Percentiles rank a stretch among this genome's conserved stretches.
phyloP scores from a whole-genome alignment of 2,113 vertebrate species.

The Nannobrachium achirus region DNA sequence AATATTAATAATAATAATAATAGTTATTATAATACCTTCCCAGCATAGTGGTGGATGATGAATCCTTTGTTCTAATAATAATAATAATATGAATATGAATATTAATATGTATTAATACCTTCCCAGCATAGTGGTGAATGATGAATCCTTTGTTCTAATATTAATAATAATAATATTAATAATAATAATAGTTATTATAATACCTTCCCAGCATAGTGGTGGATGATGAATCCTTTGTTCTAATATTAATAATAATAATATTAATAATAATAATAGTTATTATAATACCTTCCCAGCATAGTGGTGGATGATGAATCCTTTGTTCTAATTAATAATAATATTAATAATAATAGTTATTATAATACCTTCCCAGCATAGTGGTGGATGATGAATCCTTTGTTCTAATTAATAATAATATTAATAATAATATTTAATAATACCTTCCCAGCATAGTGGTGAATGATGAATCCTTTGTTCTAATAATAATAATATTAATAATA shows the following conservation, averaged over 20 bases:
- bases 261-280: no score
- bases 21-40: constrained; percentile 84
- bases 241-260: no score
- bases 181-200: no score
- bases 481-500: no score
- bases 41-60: constrained; percentile 85
- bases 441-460: constrained; percentile 87
- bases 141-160: constrained; percentile 86
- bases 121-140: constrained; percentile 85
- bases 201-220: constrained; percentile 87
- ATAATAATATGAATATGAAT: no score
- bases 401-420: no score
- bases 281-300: constrained; percentile 86
- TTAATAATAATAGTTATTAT: no score
- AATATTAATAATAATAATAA: no score
- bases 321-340: no score
- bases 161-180: no score
- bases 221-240: constrained; percentile 84
- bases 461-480: constrained; percentile 85
- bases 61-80: constrained; percentile 86
- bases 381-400: constrained; percentile 83
- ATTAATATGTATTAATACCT: no score
- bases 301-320: constrained; percentile 84
- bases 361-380: constrained; percentile 86
- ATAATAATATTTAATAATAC: no score